These are phyloP conservation scores for Bicyclus anynana DNA, from an alignment of 1,140 invertebrate genomes.

Conservation along the genomic window DNA sequence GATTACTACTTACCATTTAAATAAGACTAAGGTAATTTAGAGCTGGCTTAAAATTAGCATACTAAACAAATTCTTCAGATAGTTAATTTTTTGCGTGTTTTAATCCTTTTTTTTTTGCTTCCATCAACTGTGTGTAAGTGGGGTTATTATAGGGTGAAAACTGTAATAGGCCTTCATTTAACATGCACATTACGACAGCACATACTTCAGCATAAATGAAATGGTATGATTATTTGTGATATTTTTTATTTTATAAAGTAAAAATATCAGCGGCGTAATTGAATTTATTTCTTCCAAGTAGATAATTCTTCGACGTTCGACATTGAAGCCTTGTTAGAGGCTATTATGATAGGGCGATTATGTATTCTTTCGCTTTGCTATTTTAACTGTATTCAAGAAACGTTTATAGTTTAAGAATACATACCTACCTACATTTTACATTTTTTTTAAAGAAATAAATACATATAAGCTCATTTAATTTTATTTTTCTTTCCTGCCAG, in stretches of 20 bases:
- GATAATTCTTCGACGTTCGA: conserved; percentile 7
- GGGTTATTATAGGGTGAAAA: conserved; percentile 9
- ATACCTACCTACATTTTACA: too few relatives aligned
- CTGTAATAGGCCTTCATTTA: conserved; percentile 12
- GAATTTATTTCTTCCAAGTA: conserved; percentile 15
- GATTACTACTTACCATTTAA: neutral
- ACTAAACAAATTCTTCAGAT: neutral
- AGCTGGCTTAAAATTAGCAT: neutral
- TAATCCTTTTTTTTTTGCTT: neutral
- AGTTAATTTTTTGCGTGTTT: neutral
- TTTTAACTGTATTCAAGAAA: too few relatives aligned
- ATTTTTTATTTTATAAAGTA: neutral
- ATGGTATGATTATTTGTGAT: neutral
- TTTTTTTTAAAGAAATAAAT: too few relatives aligned
- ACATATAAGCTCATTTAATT: too few relatives aligned
- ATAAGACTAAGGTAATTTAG: neutral
- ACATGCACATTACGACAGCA: conserved; percentile 14
- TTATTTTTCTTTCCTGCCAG: too few relatives aligned
- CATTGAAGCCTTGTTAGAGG: conserved; percentile 30
- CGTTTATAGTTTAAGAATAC: too few relatives aligned
- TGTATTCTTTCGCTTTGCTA: neutral
- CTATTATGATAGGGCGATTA: conserved; percentile 35
- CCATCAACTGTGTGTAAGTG: neutral
- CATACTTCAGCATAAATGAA: conserved; percentile 2
- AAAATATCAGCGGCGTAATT: conserved; percentile 3